Base-by-base conservation (phyloP, 2,797 vertebrate genomes). In the Cyclura pinguis region DNA sequence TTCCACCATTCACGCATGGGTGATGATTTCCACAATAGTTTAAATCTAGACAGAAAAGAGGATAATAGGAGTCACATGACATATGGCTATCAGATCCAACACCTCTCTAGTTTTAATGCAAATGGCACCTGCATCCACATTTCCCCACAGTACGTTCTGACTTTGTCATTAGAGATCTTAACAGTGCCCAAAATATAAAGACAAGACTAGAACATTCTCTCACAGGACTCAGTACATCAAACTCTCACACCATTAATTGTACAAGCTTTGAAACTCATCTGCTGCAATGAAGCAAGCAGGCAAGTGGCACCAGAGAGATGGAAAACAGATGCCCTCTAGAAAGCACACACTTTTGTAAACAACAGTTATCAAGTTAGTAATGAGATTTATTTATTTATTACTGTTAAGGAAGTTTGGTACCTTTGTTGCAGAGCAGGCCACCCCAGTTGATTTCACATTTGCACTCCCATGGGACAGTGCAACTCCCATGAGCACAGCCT, bases 371-470 rank as follows among this genome's bases (percentile, higher is more conserved):
- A 80, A 91, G 86, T 95, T 95, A 96, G 93, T 92, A 92, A 93
- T 93, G 93, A 92, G 80, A 92, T 29, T 94, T 94, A 47, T 90
- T 57, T 90, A 88, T 93, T 92, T 94, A 88, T 47, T 47, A 85
- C 89, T 94, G 57, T 89, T 92, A 76, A 94, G 86, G 92, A 95
- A 86, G 85, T 94, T 93, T 93, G 95, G 94, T 97, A 99, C 99
- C 99, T 99, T 99, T 99, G 96, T 99, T 95, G 88, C 99, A 99
- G 47, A 99, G 98, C 92, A 99, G 97, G 22, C 99, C 99, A 4
- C 99, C 99, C 99, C 99, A 99, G 98, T 99, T 99, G 97, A 98
- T 99, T 97, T 99, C 98, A 80, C 99, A 99, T 96, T 96, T 97
- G 94, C 99, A 99, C 86, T 98, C 97, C 98, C 98, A 99, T 59